Conservation (phyloP, 2,113 vertebrate genomes). For the Gymnogyps californianus region DNA sequence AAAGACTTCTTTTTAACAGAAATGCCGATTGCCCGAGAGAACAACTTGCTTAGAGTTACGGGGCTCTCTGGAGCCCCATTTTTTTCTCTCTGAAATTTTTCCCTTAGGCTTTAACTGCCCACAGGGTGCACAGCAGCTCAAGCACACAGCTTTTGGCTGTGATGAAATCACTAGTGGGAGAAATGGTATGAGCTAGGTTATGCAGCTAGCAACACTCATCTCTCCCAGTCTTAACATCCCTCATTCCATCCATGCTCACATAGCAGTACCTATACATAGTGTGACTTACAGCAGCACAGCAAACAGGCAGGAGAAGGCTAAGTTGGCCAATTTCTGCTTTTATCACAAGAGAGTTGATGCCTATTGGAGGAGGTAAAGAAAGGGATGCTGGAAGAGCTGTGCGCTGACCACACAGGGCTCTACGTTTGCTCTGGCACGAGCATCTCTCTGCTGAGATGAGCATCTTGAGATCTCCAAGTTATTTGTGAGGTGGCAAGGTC, state of each 20-base stretch:
- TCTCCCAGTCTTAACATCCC: neutral
- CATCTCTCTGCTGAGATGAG: neutral
- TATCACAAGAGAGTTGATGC: neutral
- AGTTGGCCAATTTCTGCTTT: neutral
- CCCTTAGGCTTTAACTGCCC: neutral
- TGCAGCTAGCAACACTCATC: neutral
- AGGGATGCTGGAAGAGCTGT: neutral
- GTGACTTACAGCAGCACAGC: neutral
- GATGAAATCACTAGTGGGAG: neutral
- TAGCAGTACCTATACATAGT: neutral
- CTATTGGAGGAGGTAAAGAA: neutral
- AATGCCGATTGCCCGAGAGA: neutral
- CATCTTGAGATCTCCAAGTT: neutral
- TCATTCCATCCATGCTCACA: neutral
- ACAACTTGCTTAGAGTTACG: neutral
- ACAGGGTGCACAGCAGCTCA: neutral
- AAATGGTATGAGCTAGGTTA: neutral
- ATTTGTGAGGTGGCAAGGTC: conserved; percentile 20
- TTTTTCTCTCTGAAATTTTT: neutral
- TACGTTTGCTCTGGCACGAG: neutral
- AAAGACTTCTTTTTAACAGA: neutral
- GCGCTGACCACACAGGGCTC: neutral
- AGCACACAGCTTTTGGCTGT: neutral
- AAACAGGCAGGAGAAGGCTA: neutral
- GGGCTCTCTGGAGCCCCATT: neutral